Evolutionary conservation across 1,140 invertebrate species (phyloP), one percentile per base, ranked within the genome.

Genomic region (Liolophura sinensis): DNA sequence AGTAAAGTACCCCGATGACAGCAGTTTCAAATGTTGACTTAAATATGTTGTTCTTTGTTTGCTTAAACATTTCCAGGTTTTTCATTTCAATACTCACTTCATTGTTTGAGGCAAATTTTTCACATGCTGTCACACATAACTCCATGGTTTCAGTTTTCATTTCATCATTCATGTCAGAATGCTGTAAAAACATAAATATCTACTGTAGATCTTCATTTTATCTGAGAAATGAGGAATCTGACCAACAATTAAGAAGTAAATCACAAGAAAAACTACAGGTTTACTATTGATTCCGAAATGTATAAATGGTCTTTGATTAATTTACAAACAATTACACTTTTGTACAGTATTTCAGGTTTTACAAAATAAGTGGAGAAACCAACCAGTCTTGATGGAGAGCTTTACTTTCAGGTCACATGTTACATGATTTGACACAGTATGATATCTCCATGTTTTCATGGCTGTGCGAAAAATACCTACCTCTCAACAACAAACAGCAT

Each of bases 91-190:
- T 20, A 66, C 73, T 74, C 85, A 91, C 91, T 85, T 92, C 91
- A 84, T 93, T 93, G 85, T 96, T 95, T 4, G 89, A 85, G 0
- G 91, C 85, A 85, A 90, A 92, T 86, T 96, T 96, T 85, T 97
- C 95, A 80, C 93, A 94, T 0, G 94, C 94, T 7, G 92, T 95
- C 48, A 94, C 92, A 75, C 92, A 92, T 49, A 94, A 84, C 84
- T 97, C 95, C 83, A 96, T 90, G 0, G 91, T 91, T 86, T 97
- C 95, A 51, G 88, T 89, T 77, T 90, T 91, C 89, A 95, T 93
- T 81, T 97, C 94, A 70, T 97, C 94, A 47, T 89, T 87, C 93
- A 97, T 96, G 81, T 97, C 94, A 6, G 91, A 91, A 70, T 82
- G 78, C 84, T 85, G 67, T n/a, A 25, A 76, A 79, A 59, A 50